Evolutionary conservation across 1,140 invertebrate species (phyloP), one percentile per base, ranked within the genome.

Genomic region (Lepidurus couesii): DNA sequence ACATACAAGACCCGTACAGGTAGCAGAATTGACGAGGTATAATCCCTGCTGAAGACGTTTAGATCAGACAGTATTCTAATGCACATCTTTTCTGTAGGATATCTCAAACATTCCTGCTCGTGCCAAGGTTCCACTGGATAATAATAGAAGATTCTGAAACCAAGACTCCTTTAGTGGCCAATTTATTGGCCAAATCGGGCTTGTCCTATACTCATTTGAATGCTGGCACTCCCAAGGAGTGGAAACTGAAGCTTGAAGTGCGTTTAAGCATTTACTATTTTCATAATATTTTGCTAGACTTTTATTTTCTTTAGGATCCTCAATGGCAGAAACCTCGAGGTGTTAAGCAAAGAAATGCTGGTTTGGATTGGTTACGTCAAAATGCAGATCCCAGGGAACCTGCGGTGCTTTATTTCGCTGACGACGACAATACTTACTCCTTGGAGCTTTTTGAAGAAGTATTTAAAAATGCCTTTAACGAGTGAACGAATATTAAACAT

Each of bases 381-480:
- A 92, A 95, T 81, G 79, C 84, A 43, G 80, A 80, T 85, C 79
- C 84, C 0, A 85, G 87, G 24, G 85, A 87, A 77, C 44, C 73
- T 44, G 95, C 94, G 3, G 90, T 98, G 73, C 90, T 99, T 0
- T 99, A 95, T 87, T 99, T 99, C 87, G 97, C 96, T 85, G 98
- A 99, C 85, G 98, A 99, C 86, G 98, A 99, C 84, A 99, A 99
- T 84, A 93, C 94, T 1, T 98, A 98, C 84, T 91, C 92, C 80
- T 83, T 97, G 24, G 90, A 93, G 84, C 84, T 98, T 53, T 98
- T 98, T 87, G 89, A 93, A 81, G 95, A 98, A 88, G 94, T 95
- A 84, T 13, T 74, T 34, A n/a, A 42, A 78, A 74, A 42, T 34
- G 21, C 1, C 7, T 76, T 16, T 9, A 13, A 42, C 21, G 43